These are phyloP conservation scores for Drosophila lutescens DNA, from an alignment of 2,888 invertebrate genomes.

Conservation along the genomic window DNA sequence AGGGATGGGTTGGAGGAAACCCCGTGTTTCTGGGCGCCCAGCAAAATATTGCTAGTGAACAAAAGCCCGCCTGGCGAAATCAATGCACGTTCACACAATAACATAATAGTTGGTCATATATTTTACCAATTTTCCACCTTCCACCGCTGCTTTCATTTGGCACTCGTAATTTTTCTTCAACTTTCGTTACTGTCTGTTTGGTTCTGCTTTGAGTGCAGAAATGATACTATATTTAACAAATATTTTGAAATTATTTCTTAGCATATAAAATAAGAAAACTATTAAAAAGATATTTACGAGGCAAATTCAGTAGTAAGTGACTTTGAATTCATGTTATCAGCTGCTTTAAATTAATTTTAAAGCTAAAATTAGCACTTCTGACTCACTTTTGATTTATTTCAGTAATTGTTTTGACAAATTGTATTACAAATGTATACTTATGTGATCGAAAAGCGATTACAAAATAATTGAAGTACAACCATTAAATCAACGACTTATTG, in stretches of 20 bases:
- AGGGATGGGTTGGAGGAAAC: background rate
- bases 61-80: slow-evolving; percentile 68
- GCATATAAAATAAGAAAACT: too few species aligned
- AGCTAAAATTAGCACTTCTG: background rate
- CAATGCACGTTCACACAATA: slow-evolving; percentile 80
- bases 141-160: slow-evolving; percentile 6
- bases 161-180: slow-evolving; percentile 47
- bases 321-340: too few species aligned
- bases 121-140: slow-evolving; percentile 60
- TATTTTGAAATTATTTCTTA: too few species aligned
- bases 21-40: slow-evolving; percentile 20
- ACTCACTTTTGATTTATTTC: background rate
- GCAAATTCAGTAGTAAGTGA: background rate
- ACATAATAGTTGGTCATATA: slow-evolving; percentile 80
- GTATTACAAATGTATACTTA: background rate
- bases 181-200: slow-evolving; percentile 21
- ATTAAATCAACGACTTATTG: background rate
- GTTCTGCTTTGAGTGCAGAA: background rate
- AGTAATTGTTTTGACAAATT: background rate
- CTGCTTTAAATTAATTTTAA: background rate
- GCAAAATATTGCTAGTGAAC: slow-evolving; percentile 73
- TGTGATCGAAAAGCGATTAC: background rate
- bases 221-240: too few species aligned
- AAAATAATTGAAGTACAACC: background rate
- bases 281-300: background rate